A percentile compares a stretch with the other conserved stretches of the same genome.
Evolutionary conservation across 2,797 vertebrate species (phyloP).

Genomic region (Amblyraja radiata): DNA sequence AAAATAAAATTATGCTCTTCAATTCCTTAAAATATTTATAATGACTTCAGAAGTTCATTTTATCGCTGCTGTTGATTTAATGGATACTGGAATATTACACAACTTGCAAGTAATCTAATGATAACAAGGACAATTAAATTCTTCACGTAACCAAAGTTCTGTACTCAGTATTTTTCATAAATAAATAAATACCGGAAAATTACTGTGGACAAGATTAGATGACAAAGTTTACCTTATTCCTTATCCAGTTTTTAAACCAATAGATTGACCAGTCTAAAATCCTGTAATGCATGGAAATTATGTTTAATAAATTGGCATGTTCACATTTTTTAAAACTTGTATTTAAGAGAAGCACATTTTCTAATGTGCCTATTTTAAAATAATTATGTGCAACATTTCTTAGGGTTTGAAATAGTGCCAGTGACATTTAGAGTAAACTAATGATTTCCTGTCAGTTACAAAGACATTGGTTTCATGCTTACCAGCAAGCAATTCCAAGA

Average conservation of each 20-base stretch:
- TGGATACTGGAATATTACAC: not conserved
- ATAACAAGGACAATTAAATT: not conserved
- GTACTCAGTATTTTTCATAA: not conserved
- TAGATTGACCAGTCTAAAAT: not conserved
- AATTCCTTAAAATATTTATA: not conserved
- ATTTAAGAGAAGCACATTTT: not conserved
- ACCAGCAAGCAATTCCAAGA: not conserved
- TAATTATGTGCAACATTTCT: not conserved
- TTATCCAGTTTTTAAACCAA: not conserved
- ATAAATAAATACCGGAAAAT: not conserved
- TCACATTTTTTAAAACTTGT: not conserved
- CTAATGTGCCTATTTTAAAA: not conserved
- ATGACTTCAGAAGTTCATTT: not conserved
- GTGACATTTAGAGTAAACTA: not conserved
- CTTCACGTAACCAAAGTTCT: not conserved
- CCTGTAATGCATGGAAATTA: not conserved
- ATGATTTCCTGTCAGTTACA: constrained; percentile 22
- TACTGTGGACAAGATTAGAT: not conserved
- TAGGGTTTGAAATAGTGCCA: not conserved
- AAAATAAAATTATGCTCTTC: not conserved
- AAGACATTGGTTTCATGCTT: not conserved
- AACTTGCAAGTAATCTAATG: not conserved
- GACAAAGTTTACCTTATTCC: not conserved
- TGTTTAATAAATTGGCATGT: not conserved
- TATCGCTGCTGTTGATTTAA: not conserved